These are phyloP conservation scores for Pseudomyrmex dendroicus DNA, from an alignment of 1,140 invertebrate species.

Conservation along the genomic window DNA sequence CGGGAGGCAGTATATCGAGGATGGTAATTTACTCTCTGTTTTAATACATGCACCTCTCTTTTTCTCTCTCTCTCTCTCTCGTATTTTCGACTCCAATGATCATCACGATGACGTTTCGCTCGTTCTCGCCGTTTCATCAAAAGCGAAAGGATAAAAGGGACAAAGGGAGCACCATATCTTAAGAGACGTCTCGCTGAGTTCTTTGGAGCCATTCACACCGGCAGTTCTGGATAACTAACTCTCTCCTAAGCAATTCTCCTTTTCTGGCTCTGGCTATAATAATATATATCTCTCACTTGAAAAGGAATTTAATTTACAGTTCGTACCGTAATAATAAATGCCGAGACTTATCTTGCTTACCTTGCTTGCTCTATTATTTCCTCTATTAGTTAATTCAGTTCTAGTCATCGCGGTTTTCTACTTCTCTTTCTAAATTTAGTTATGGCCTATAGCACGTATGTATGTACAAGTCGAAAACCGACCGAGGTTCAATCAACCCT, in stretches of 20 bases:
- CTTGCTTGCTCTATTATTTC: constrained; percentile 1
- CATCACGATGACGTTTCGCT: constrained; percentile 18
- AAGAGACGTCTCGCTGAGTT: constrained; percentile 42
- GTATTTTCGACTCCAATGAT: constrained; percentile 11
- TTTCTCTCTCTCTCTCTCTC: constrained; percentile 10
- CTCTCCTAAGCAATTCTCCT: background rate
- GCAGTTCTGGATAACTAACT: background rate
- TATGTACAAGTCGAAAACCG: background rate
- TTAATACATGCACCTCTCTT: constrained; percentile 22
- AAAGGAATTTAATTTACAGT: background rate
- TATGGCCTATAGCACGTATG: constrained; percentile 1
- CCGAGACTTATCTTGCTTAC: background rate
- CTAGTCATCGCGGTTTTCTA: background rate
- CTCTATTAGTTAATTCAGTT: background rate
- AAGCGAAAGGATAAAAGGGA: constrained; percentile 42
- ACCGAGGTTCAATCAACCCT: background rate
- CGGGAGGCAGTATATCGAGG: constrained; percentile 72
- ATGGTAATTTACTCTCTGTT: constrained; percentile 46
- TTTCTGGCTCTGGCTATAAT: background rate
- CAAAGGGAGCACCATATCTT: constrained; percentile 63
- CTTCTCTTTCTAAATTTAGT: background rate
- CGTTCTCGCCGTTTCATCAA: constrained; percentile 2
- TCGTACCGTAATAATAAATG: background rate
- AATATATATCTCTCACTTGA: background rate
- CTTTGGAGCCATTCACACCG: constrained; percentile 17